phyloP scores from a whole-genome alignment of 2,113 vertebrate genomes.

The Epinephelus moara region DNA sequence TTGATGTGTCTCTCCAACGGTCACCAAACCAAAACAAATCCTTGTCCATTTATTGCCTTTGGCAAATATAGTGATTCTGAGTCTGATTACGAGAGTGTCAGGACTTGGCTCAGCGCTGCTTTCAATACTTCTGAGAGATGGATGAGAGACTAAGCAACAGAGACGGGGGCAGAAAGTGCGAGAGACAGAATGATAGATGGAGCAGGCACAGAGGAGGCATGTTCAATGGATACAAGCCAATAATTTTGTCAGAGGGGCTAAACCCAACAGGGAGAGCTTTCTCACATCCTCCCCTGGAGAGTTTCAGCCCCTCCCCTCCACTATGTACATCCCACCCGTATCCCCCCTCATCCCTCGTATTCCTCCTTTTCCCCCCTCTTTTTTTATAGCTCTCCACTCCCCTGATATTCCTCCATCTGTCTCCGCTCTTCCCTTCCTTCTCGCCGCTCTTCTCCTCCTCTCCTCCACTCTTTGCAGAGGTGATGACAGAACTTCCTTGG shows the following conservation, averaged over 20 bases:
- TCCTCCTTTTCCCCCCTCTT: constrained; percentile 42
- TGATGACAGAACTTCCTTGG: constrained; percentile 78
- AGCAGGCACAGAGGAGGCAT: constrained; percentile 59
- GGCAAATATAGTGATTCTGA: constrained; percentile 39
- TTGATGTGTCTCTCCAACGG: constrained; percentile 14
- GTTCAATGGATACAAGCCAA: constrained; percentile 68
- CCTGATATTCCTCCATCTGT: constrained; percentile 64
- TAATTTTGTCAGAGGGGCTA: constrained; percentile 35
- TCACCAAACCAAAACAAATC: constrained; percentile 34
- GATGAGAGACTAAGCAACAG: constrained; percentile 44
- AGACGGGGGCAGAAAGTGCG: constrained; percentile 6
- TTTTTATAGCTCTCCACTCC: constrained; percentile 66
- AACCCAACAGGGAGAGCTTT: constrained; percentile 66
- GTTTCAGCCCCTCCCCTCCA: constrained; percentile 12
- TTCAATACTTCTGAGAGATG: constrained; percentile 61
- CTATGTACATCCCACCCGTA: constrained; percentile 24
- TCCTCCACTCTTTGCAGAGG: constrained; percentile 57
- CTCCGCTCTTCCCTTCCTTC: constrained; percentile 53
- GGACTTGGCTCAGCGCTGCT: constrained; percentile 48
- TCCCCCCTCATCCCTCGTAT: constrained; percentile 36
- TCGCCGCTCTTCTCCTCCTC: constrained; percentile 31
- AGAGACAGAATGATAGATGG: constrained; percentile 73
- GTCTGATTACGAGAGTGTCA: constrained; percentile 48
- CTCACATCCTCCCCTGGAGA: constrained; percentile 52
- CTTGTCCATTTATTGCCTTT: constrained; percentile 53